Conservation (phyloP, 2,113 vertebrate genomes). For the Brachyhypopomus gauderio region DNA sequence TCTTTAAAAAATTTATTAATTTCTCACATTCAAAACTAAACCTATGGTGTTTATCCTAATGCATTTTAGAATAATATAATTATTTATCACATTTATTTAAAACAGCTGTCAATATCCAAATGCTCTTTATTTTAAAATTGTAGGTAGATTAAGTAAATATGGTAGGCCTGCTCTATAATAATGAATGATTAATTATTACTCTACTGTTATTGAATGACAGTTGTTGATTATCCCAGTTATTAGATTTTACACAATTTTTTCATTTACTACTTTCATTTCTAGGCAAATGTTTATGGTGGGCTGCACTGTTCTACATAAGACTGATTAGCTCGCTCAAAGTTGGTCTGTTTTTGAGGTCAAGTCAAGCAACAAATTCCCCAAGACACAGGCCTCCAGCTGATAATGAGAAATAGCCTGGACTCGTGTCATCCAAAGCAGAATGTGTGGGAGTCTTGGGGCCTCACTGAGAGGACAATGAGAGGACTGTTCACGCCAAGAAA, state of each 20-base stretch:
- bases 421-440: conserved; percentile 32
- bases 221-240: background rate
- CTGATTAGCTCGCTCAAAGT: background rate
- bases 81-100: background rate
- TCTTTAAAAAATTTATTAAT: background rate
- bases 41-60: too few species aligned
- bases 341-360: conserved; percentile 8
- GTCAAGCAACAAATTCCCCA: conserved; percentile 48
- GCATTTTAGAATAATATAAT: background rate
- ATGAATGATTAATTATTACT: background rate
- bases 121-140: background rate
- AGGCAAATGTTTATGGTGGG: background rate
- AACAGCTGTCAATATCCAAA: background rate
- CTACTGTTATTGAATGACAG: background rate
- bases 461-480: background rate
- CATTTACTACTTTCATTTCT: background rate
- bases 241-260: too few species aligned
- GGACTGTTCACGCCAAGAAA: conserved; percentile 14
- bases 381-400: conserved; percentile 49
- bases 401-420: conserved; percentile 37
- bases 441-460: conserved; percentile 21
- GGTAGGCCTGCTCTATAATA: background rate
- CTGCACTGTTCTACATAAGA: background rate
- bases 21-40: too few species aligned
- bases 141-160: background rate